Evolutionary conservation across 2,888 invertebrate genomes (phyloP).

Genomic region (Hololepta plana): DNA sequence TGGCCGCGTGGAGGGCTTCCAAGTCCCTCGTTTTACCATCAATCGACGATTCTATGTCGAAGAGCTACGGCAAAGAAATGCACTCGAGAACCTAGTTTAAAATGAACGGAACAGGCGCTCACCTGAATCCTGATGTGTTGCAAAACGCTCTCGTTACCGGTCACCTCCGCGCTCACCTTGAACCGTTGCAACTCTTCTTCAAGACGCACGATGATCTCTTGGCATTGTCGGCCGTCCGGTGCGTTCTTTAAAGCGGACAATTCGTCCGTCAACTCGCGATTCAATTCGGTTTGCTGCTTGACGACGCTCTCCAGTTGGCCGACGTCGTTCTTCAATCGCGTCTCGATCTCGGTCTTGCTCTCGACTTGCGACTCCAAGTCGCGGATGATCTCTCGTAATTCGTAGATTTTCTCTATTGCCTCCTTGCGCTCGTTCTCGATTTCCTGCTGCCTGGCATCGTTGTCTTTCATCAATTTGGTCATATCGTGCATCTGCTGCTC

Average conservation of each 20-base stretch:
- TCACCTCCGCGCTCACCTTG: slow-evolving; percentile 21
- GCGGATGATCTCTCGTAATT: slow-evolving; percentile 58
- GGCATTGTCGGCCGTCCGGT: slow-evolving; percentile 24
- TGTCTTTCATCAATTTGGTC: slow-evolving; percentile 38
- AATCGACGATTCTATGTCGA: slow-evolving; percentile 46
- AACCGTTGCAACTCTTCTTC: slow-evolving; percentile 24
- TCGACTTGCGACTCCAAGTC: slow-evolving; percentile 62
- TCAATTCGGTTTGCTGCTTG: slow-evolving; percentile 21
- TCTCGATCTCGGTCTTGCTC: slow-evolving; percentile 41
- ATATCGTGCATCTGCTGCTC: slow-evolving; percentile 59
- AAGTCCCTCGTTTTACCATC: slow-evolving; percentile 53
- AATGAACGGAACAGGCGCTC: slow-evolving; percentile 8
- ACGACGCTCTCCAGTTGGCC: slow-evolving; percentile 28
- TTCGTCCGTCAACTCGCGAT: slow-evolving; percentile 34
- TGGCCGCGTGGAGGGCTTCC: slow-evolving; percentile 51
- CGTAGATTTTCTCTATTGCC: slow-evolving; percentile 55
- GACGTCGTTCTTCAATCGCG: slow-evolving; percentile 36
- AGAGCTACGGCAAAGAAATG: slow-evolving; percentile 22
- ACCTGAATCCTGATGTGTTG: slow-evolving; percentile 29
- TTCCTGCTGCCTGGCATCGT: slow-evolving; percentile 41
- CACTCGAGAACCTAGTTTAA: slow-evolving; percentile 4
- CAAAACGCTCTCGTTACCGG: slow-evolving; percentile 24
- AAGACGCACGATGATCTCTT: slow-evolving; percentile 29
- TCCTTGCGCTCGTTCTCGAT: slow-evolving; percentile 55
- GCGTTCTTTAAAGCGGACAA: slow-evolving; percentile 31